These are phyloP conservation scores for Brachyalestes nurse DNA, from an alignment of 2,797 vertebrate genomes.

Conservation along the genomic window DNA sequence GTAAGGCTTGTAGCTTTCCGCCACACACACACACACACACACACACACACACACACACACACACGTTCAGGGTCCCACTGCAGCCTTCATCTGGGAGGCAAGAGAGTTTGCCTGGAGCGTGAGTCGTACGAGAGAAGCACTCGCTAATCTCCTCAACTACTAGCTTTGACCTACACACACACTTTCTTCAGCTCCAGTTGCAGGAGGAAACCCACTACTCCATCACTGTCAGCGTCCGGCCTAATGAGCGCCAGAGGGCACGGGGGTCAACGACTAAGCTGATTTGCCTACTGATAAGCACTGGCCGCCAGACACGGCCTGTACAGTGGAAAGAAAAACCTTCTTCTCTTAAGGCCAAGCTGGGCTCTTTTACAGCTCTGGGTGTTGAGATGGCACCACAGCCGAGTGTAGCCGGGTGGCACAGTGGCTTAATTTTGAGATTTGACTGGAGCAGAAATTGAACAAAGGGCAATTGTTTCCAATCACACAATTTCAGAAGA, in stretches of 20 bases:
- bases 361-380: neutral
- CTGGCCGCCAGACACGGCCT: slow-evolving; percentile 60
- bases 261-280: slow-evolving; percentile 82
- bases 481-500: neutral
- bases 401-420: neutral
- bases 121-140: slow-evolving; percentile 63
- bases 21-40: neutral
- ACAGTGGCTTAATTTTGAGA: neutral
- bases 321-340: slow-evolving; percentile 51
- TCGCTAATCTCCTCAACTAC: slow-evolving; percentile 72
- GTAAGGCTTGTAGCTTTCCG: neutral
- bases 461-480: neutral
- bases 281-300: slow-evolving; percentile 88
- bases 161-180: slow-evolving; percentile 82
- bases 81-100: slow-evolving; percentile 33
- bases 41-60: neutral
- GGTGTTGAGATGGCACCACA: neutral
- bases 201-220: slow-evolving; percentile 80
- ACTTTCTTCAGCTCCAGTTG: slow-evolving; percentile 77
- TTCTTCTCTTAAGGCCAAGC: slow-evolving; percentile 8
- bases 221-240: slow-evolving; percentile 83
- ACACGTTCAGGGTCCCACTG: neutral
- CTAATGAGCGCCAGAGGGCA: slow-evolving; percentile 82
- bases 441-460: neutral
- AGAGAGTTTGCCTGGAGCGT: slow-evolving; percentile 65